Conservation (phyloP, 2,797 vertebrate genomes). For the Chelidonichthys spinosus region DNA sequence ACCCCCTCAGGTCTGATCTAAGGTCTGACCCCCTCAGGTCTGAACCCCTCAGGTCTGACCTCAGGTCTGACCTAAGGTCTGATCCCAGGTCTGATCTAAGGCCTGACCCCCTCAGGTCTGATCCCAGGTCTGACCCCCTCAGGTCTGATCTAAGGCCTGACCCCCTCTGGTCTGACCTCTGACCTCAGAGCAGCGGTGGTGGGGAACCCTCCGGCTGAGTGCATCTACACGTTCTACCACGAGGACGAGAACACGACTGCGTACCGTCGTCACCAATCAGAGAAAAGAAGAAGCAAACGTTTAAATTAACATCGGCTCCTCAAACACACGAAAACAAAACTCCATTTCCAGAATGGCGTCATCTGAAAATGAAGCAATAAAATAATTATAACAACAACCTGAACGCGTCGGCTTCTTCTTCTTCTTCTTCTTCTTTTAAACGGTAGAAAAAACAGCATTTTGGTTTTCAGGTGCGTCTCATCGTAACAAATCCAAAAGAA, state of each 20-base stretch:
- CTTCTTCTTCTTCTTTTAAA: constrained; percentile 11
- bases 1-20: too few relatives aligned
- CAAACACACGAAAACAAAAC: constrained; percentile 34
- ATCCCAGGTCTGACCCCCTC: too few relatives aligned
- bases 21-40: too few relatives aligned
- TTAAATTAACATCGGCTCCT: constrained; percentile 71
- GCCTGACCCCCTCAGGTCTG: too few relatives aligned
- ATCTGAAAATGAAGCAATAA: constrained; percentile 45
- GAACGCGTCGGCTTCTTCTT: constrained; percentile 52
- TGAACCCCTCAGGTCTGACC: too few relatives aligned
- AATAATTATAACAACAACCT: constrained; percentile 51
- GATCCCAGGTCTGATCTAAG: too few relatives aligned
- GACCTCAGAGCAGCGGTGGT: background rate
- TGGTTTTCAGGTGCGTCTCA: constrained; percentile 74
- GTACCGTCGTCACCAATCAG: constrained; percentile 81
- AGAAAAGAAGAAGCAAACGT: constrained; percentile 78
- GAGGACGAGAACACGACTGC: constrained; percentile 82
- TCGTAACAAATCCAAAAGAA: constrained; percentile 54
- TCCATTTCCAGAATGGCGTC: constrained; percentile 70
- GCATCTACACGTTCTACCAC: constrained; percentile 77
- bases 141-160: too few relatives aligned
- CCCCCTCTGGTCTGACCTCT: background rate
- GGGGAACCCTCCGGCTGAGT: background rate
- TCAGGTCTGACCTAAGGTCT: too few relatives aligned
- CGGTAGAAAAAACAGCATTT: constrained; percentile 83